Percentiles rank a stretch among this genome's conserved stretches.
These are phyloP conservation scores for Leucoraja erinaceus DNA, from an alignment of 2,113 vertebrate genomes.

Conservation along the genomic window DNA sequence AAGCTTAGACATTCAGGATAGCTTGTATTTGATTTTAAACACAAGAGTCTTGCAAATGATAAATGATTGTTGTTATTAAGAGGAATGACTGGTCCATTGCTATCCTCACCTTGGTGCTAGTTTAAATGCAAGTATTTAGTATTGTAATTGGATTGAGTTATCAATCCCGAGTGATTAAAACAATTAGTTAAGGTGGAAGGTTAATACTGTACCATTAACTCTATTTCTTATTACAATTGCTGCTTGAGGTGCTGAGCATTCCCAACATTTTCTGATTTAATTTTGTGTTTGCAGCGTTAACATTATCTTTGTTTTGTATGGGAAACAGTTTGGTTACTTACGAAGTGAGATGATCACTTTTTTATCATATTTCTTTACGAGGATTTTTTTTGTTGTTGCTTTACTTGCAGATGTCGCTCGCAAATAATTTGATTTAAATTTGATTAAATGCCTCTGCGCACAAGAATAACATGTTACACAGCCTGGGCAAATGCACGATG, in stretches of 20 bases:
- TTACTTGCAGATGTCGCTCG: neutral
- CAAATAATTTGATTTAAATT: slow-evolving; percentile 22
- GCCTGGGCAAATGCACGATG: slow-evolving; percentile 40
- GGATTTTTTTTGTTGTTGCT: neutral
- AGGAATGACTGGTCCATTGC: neutral
- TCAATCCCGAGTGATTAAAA: neutral
- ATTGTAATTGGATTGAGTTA: neutral
- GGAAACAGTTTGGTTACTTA: neutral
- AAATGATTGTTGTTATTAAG: neutral
- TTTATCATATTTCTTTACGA: neutral
- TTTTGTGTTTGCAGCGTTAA: no score
- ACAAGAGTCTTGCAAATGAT: neutral
- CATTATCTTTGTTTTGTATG: neutral
- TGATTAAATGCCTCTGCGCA: slow-evolving; percentile 40
- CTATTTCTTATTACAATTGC: neutral
- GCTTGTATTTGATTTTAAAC: neutral
- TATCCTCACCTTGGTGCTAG: neutral
- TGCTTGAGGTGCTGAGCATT: no score
- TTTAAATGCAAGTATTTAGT: neutral
- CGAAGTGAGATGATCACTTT: neutral
- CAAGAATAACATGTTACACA: slow-evolving; percentile 43
- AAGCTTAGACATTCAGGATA: neutral
- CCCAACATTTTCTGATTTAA: no score
- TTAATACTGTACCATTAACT: neutral
- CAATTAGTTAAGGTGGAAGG: no score